Percentiles rank a stretch among this genome's conserved stretches.
These are phyloP conservation scores for Bombus superbus DNA, from an alignment of 1,140 invertebrate species.

Conservation along the genomic window DNA sequence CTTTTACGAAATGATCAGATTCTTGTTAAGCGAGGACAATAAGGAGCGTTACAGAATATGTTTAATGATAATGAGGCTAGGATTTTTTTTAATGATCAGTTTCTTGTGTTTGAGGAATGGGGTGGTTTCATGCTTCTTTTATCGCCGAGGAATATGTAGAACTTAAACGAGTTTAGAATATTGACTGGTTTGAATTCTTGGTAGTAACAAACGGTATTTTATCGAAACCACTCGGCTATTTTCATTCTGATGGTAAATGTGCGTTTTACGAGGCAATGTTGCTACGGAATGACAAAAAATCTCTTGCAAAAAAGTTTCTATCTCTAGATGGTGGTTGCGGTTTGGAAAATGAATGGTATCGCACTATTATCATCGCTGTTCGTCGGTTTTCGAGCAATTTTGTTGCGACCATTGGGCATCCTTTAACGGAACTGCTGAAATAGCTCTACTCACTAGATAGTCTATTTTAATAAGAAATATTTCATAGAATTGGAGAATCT, in stretches of 20 bases:
- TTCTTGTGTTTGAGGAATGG: background rate
- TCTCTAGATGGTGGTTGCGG: background rate
- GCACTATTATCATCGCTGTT: conserved; percentile 9
- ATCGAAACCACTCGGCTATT: conserved; percentile 1
- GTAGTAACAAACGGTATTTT: background rate
- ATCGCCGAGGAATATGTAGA: background rate
- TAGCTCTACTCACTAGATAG: background rate
- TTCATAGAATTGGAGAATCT: no score
- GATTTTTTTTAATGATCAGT: background rate
- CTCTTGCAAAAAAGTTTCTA: background rate
- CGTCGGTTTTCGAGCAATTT: background rate
- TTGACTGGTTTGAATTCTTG: background rate
- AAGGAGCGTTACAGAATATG: background rate
- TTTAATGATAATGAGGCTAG: background rate
- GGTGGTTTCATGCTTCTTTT: background rate
- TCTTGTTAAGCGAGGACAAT: background rate
- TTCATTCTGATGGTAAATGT: background rate
- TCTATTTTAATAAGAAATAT: background rate
- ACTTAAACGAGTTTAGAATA: background rate
- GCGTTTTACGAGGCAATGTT: background rate
- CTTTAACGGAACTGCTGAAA: conserved; percentile 8
- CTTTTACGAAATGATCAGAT: background rate
- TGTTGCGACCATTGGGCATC: background rate
- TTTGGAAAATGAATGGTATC: conserved; percentile 23
- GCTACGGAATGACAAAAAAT: background rate